A percentile compares a stretch with the other conserved stretches of the same genome.
These are phyloP conservation scores for Nyleta sp. DNA, from an alignment of 2,888 invertebrate genomes.

Conservation along the genomic window DNA sequence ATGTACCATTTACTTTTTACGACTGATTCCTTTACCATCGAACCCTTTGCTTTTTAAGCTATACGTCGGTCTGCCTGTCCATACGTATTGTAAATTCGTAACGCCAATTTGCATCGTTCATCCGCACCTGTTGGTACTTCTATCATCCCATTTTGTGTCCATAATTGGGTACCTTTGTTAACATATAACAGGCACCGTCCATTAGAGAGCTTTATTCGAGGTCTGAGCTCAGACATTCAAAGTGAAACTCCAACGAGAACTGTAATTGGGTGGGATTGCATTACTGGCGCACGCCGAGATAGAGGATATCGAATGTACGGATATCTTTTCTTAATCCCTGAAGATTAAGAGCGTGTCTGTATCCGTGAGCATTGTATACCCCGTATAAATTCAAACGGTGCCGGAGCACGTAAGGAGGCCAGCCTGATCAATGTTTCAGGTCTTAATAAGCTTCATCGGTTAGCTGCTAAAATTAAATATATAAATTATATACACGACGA, in stretches of 20 bases:
- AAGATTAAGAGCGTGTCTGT: constrained; percentile 52
- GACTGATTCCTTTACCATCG: constrained; percentile 40
- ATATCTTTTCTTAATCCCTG: constrained; percentile 62
- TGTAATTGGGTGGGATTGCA: constrained; percentile 63
- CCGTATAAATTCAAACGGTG: constrained; percentile 35
- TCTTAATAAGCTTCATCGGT: constrained; percentile 19
- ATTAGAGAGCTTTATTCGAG: constrained; percentile 70
- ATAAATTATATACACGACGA: background rate
- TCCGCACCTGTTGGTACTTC: constrained; percentile 72
- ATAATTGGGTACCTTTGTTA: constrained; percentile 73
- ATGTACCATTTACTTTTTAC: constrained; percentile 55
- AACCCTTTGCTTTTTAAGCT: constrained; percentile 30
- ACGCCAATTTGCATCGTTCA: constrained; percentile 72
- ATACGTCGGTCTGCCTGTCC: constrained; percentile 18
- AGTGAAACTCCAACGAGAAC: constrained; percentile 66
- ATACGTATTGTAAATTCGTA: constrained; percentile 66
- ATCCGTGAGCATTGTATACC: constrained; percentile 31
- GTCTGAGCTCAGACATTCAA: constrained; percentile 66
- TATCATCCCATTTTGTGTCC: constrained; percentile 71
- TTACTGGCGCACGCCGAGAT: constrained; percentile 49
- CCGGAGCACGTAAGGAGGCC: constrained; percentile 27
- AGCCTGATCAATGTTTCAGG: constrained; percentile 27
- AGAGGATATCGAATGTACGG: constrained; percentile 57
- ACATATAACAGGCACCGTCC: constrained; percentile 69
- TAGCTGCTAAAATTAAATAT: constrained; percentile 21